Conservation (phyloP, 1,140 invertebrate genomes). For the Proctacanthus coquilletti region DNA sequence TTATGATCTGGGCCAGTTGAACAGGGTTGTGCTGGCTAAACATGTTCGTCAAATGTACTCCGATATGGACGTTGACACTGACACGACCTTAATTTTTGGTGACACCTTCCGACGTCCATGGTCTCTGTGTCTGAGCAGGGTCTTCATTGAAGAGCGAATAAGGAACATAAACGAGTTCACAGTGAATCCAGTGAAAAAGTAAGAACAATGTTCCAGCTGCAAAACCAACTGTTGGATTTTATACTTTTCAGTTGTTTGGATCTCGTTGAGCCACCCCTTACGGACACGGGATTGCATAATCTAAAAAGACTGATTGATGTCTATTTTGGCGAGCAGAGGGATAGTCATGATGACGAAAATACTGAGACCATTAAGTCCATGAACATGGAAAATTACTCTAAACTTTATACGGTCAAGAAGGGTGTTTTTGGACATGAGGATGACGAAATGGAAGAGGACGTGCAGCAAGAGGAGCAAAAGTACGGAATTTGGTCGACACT, state of each 20-base stretch:
- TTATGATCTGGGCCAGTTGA: background rate
- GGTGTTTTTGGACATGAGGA: constrained; percentile 4
- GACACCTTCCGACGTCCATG: constrained; percentile 16
- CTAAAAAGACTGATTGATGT: constrained; percentile 8
- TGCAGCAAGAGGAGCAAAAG: constrained; percentile 1
- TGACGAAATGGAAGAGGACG: constrained; percentile 1
- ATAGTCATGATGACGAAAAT: constrained; percentile 11
- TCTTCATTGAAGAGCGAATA: constrained; percentile 14
- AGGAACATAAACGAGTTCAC: constrained; percentile 12
- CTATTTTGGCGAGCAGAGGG: constrained; percentile 2
- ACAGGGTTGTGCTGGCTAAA: background rate
- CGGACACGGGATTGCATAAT: constrained; percentile 6
- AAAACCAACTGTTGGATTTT: constrained; percentile 1
- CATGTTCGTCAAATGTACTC: constrained; percentile 6
- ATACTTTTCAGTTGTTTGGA: constrained; percentile 11
- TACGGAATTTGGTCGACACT: constrained; percentile 6
- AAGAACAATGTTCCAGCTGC: background rate
- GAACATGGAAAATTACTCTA: background rate
- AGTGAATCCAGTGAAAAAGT: constrained; percentile 13
- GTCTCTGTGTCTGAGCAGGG: constrained; percentile 16
- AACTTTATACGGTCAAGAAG: constrained; percentile 5
- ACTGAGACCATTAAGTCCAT: background rate
- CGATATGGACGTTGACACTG: constrained; percentile 16
- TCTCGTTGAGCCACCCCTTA: constrained; percentile 14
- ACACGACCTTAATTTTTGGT: constrained; percentile 17